Base-by-base conservation (phyloP, 2,797 vertebrate genomes). In the Cirrhinus mrigala region DNA sequence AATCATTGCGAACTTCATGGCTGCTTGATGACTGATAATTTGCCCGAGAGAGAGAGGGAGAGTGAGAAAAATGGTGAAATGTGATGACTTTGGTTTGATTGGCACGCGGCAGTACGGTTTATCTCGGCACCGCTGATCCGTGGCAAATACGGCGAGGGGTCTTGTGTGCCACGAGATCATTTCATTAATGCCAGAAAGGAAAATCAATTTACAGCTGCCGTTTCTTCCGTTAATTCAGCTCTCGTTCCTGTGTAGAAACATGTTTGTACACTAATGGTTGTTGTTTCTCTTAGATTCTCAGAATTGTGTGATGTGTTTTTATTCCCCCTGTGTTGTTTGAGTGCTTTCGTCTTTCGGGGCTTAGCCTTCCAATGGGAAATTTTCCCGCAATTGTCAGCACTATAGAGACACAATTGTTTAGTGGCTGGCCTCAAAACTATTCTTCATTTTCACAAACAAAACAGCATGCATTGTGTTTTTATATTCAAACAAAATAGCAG, bases 161-260 rank as follows among this genome's bases (percentile, higher is more conserved):
- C 14, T n/a, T 70, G 66, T 68, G n/a, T 56, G 64, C 3, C 52
- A 24, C 12, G n/a, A 48, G 93, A 91, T 90, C 91, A 88, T 85
- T 92, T 93, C 89, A 93, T 94, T 93, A 94, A 87, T 82, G 50
- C 62, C 12, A 88, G 89, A 87, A 88, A 90, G 87, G 89, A 86
- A 89, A 94, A 93, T 94, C 91, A 82, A 93, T 93, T 89, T 87
- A 79, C 89, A 62, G 76, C 54, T 84, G 88, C 58, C 82, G 2
- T 58, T 84, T 69, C 24, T 70, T 24, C 74, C 52, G 77, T 37
- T 79, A 85, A 85, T 80, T 60, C 60, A n/a, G 15, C 27, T 52
- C 54, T 22, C 24, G 64, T 37, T 85, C 9, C 24, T 62, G 44
- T 73, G 66, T 73, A 48, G 33, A 29, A 70, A 70, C 64, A 58